phyloP scores from a whole-genome alignment of 2,888 invertebrate species.

The Listrodromus nycthemerus region DNA sequence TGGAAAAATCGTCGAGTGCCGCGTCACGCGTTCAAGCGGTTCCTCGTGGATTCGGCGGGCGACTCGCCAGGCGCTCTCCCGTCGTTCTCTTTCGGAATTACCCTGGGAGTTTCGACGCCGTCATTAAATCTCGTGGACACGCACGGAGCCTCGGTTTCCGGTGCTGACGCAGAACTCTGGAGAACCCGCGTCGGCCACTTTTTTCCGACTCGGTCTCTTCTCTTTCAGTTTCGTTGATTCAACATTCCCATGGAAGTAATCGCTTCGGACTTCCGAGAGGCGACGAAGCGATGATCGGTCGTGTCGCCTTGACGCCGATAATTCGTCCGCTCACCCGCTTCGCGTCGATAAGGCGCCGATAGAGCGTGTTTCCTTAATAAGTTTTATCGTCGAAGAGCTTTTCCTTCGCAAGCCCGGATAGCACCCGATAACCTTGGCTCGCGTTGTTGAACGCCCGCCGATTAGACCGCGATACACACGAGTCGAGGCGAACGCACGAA shows the following conservation, averaged over 20 bases:
- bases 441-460: constrained; percentile 72
- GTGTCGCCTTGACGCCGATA: not conserved
- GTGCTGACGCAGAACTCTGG: constrained; percentile 33
- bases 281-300: not conserved
- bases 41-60: constrained; percentile 29
- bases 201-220: not conserved
- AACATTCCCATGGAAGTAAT: not conserved
- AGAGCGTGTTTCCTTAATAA: constrained; percentile 25
- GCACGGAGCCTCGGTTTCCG: constrained; percentile 62
- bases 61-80: constrained; percentile 1
- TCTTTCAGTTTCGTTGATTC: not conserved
- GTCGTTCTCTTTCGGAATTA: constrained; percentile 48
- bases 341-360: not conserved
- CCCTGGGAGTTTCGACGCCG: constrained; percentile 62
- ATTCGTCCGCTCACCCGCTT: not conserved
- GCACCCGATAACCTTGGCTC: constrained; percentile 63
- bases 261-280: not conserved
- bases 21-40: constrained; percentile 53
- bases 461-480: constrained; percentile 74
- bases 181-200: constrained; percentile 10
- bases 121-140: constrained; percentile 65
- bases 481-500: constrained; percentile 36
- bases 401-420: constrained; percentile 58
- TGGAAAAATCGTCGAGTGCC: constrained; percentile 37
- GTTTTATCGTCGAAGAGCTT: constrained; percentile 54